Evolutionary conservation across 1,140 invertebrate species (phyloP), one percentile per base, ranked within the genome.

Genomic region (Bombus vancouverensis): DNA sequence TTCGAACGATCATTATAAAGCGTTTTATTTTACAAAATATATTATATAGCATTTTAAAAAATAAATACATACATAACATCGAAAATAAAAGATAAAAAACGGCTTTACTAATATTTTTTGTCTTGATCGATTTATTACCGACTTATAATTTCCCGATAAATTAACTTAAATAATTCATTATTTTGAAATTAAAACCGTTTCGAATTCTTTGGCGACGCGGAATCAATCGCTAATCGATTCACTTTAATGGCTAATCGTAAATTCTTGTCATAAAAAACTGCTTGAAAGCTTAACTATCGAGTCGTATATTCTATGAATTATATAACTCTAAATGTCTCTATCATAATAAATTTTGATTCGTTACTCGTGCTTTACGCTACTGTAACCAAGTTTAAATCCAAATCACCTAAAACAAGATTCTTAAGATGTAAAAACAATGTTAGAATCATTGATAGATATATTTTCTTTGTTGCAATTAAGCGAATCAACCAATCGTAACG

Each of bases 301-400:
- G 72, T 84, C 39, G 32, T 71, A 72, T 4, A 59, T n/a, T 42
- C 39, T 79, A 79, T 37, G 10, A 57, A 77, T 42, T 83, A 70
- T 8, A 75, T 22, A 78, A 83, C 57, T 37, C 75, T 83, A 83
- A 37, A 34, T 44, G 25, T 57, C 44, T 25, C 47, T 84, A 85
- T 37, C 25, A 57, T 80, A 84, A 85, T 57, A 62, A 80, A 80
- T 80, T 85, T 85, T 85, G 77, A 85, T 85, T 85, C 76, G 57
- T 80, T 72, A 72, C 39, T 80, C 76, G 47, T 72, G 42, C 15
- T 44, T 62, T 65, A 76, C 8, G 37, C 12, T 39, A 39, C 37
- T 3, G 25, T 32, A 44, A 42, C 5, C 53, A 53, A 34, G 9
- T 28, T 77, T 42, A 42, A 1, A 44, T 25, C 15, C 37, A n/a